These are phyloP conservation scores for Triplophysa dalaica DNA, from an alignment of 2,113 vertebrate species.

Conservation along the genomic window DNA sequence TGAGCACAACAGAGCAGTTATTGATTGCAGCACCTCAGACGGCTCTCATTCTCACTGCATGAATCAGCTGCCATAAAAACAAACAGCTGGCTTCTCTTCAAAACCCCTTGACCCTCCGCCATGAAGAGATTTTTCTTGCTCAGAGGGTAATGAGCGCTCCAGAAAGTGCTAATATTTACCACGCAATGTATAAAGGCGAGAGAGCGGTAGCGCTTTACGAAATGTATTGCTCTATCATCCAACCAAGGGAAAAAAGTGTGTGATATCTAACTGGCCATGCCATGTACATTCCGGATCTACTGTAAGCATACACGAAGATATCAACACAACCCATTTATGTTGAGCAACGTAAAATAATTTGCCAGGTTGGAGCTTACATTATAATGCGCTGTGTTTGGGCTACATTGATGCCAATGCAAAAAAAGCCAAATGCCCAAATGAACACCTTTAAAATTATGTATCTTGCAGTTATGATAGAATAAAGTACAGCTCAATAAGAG, in stretches of 20 bases:
- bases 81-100: constrained; percentile 74
- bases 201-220: constrained; percentile 64
- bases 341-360: constrained; percentile 14
- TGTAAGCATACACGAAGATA: constrained; percentile 65
- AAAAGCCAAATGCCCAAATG: background rate
- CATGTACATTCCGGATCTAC: constrained; percentile 57
- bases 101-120: constrained; percentile 65
- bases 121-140: constrained; percentile 68
- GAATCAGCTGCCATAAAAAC: constrained; percentile 62
- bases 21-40: constrained; percentile 68
- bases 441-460: too few species aligned
- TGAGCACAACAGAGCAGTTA: constrained; percentile 57
- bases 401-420: background rate
- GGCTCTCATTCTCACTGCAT: constrained; percentile 52
- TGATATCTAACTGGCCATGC: constrained; percentile 33
- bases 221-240: constrained; percentile 62
- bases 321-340: constrained; percentile 58
- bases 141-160: constrained; percentile 76
- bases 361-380: constrained; percentile 13
- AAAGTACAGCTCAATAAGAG: too few species aligned
- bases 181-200: constrained; percentile 66
- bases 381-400: background rate
- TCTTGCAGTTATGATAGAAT: too few species aligned
- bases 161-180: constrained; percentile 71
- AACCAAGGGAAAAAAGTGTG: constrained; percentile 59